Evolutionary conservation across 1,140 invertebrate genomes (phyloP), one percentile per base, ranked within the genome.

Genomic region (Drosophila saltans): DNA sequence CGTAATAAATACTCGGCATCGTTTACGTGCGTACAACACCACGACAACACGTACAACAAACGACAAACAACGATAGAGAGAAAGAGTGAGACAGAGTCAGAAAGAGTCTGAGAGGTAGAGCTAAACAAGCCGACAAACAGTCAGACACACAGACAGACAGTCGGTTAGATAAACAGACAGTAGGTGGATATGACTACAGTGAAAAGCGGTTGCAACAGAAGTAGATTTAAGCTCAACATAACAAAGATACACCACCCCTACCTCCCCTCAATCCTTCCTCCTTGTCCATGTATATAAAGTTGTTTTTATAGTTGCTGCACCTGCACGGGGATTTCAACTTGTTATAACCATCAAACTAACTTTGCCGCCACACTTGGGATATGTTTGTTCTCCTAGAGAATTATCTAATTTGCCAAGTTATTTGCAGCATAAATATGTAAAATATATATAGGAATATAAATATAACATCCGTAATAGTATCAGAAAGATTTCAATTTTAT

Each of bases 1-100:
- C 84, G 83, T 80, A 89, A 88, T 88, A 88, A 88, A 88, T 84
- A 88, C 84, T 78, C 80, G 80, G 78, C 79, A 89, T 77, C 80
- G 80, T 81, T 89, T 89, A 89, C 81, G 84, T 84, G 84, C 84
- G 77, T 80, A 89, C 68, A 80, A 74, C 76, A 80, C 77, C 72
- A 69, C 69, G 66, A 60, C 59, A 61, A 84, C 82, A 86, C 69
- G 82, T 79, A 82, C 76, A 80, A 62, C 83, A 82, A 88, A 74
- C 76, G 80, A 72, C 65, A 66, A 83, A 72, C 65, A 66, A 68
- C 68, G 72, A 76, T 30, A 76, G 2, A 43, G 45, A 52, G n/a
- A 24, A 11, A 26, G 45, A 9, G n/a, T 6, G 16, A 26, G 24
- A n/a, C 3, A 10, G 45, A 10, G 28, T 30, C 28, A 30, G 28